Percentiles rank a stretch among this genome's conserved stretches.
Evolutionary conservation across 2,888 invertebrate species (phyloP).

Genomic region (Agrypnus murinus): DNA sequence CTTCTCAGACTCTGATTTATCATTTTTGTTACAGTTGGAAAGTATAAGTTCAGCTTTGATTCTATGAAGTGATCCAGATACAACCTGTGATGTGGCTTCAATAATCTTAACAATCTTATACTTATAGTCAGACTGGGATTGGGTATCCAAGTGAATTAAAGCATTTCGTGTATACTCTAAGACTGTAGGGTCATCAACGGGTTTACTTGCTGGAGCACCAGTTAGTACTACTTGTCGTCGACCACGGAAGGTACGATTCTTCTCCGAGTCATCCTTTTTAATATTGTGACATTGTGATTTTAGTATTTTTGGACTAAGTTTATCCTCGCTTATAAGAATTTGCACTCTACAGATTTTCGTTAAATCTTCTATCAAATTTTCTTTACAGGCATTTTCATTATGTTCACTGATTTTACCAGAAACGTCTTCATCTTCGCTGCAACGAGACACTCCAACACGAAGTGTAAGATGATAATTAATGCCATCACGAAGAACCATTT

Average conservation of each 20-base stretch:
- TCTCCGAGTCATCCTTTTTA: conserved; percentile 56
- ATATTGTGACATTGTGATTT: conserved; percentile 73
- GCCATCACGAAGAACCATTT: conserved; percentile 64
- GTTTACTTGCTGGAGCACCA: background rate
- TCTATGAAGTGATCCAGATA: conserved; percentile 75
- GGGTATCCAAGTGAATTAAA: conserved; percentile 62
- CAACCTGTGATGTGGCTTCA: conserved; percentile 72
- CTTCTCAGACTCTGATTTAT: conserved; percentile 58
- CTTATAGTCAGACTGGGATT: conserved; percentile 53
- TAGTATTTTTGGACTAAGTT: conserved; percentile 70
- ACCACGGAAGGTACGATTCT: background rate
- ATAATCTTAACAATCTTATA: conserved; percentile 68
- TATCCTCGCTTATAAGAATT: conserved; percentile 70
- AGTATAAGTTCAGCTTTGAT: conserved; percentile 76
- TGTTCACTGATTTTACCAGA: background rate
- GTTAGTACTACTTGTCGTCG: background rate
- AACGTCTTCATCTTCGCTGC: conserved; percentile 62
- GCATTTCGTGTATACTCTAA: conserved; percentile 55
- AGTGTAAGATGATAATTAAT: conserved; percentile 70
- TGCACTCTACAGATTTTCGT: conserved; percentile 75
- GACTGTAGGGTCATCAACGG: conserved; percentile 55
- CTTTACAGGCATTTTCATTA: conserved; percentile 57
- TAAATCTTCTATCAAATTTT: conserved; percentile 65
- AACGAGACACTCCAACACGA: conserved; percentile 70
- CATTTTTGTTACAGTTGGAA: conserved; percentile 72